Conservation (phyloP, 1,140 invertebrate species). For the Hyles vespertilio region DNA sequence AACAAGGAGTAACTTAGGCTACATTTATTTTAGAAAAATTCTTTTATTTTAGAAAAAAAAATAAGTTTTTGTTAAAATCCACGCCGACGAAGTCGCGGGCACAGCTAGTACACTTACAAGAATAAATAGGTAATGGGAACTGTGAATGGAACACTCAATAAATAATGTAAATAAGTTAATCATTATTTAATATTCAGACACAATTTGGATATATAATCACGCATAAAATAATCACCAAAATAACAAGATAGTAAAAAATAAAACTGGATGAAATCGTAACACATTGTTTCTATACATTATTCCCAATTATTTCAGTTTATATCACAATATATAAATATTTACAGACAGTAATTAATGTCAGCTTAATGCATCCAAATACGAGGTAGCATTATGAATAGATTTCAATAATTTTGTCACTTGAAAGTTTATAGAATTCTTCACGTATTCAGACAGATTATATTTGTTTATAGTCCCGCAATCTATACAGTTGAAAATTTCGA, state of each 20-base stretch:
- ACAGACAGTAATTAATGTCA: constrained; percentile 34
- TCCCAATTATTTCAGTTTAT: too few relatives aligned
- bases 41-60: too few relatives aligned
- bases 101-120: too few relatives aligned
- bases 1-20: too few relatives aligned
- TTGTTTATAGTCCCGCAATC: constrained; percentile 44
- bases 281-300: not conserved
- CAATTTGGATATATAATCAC: not conserved
- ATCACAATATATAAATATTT: not conserved
- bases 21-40: too few relatives aligned
- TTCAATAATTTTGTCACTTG: constrained; percentile 50
- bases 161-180: too few relatives aligned
- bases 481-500: constrained; percentile 49
- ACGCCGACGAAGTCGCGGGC: too few relatives aligned
- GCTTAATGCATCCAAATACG: constrained; percentile 56
- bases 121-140: too few relatives aligned
- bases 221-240: not conserved
- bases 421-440: constrained; percentile 42
- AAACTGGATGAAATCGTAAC: not conserved
- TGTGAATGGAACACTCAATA: too few relatives aligned
- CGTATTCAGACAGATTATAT: constrained; percentile 47
- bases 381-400: constrained; percentile 49
- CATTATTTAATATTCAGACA: too few relatives aligned
- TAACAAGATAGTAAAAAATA: not conserved
- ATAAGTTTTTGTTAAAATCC: too few relatives aligned